Base-by-base conservation (phyloP, 2,797 vertebrate species). In the Coranthus polyacanthus region DNA sequence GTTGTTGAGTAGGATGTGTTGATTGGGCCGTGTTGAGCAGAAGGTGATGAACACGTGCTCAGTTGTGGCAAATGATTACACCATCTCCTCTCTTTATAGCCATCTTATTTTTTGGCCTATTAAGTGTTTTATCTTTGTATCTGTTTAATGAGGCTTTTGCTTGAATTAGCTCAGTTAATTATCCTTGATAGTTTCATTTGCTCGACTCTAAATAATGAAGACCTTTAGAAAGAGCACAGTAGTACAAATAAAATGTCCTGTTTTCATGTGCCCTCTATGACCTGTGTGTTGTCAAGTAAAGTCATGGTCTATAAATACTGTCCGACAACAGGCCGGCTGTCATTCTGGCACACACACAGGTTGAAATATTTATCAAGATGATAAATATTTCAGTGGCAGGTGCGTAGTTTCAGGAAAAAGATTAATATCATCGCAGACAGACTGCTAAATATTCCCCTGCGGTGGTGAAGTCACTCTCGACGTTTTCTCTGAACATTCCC, bases 331-430 rank as follows among this genome's bases (percentile, higher is more conserved):
- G 72, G 41, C 15, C 62, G 61, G 11, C 54, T 73, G 78, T 85
- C 79, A 88, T 75, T 73, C 72, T 42, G 64, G 67, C 78, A 62
- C 78, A 66, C 78, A 66, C 68, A 62, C 22, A 36, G 57, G 51
- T 85, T 92, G 42, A 92, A 94, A 91, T 92, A 93, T 93, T 92
- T 46, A 94, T 65, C 17, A 77, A 75, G 46, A 69, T 70, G 63
- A 83, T 93, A 56, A 93, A 93, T 93, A 90, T 89, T 93, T 94
- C 61, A 93, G 81, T 60, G 64, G 26, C 55, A 68, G 74, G 73
- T 71, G 75, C 24, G 18, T 62, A 39, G 81, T 90, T 88, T 85
- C 60, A 8, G 60, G 56, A 59, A 68, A 43, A 86, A 87, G 75
- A 82, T 79, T 78, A 74, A 87, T 84, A 72, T 80, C 50, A 44